Evolutionary conservation across 2,797 vertebrate species (phyloP).

Genomic region (Epinephelus coioides): DNA sequence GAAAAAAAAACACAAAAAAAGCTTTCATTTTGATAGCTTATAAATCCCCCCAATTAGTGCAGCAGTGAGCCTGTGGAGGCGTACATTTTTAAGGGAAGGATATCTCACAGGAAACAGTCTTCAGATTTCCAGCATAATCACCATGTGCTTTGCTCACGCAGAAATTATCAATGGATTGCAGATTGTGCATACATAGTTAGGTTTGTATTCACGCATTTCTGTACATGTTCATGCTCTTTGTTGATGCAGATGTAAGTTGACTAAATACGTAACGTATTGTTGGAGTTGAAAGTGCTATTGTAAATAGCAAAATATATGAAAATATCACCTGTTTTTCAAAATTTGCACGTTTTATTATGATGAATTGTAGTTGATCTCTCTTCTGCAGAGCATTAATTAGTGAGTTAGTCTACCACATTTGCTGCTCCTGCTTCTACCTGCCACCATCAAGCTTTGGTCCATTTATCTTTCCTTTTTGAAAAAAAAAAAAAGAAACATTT

Average conservation of each 20-base stretch:
- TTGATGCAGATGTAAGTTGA: constrained; percentile 28
- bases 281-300: constrained; percentile 13
- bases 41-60: constrained; percentile 60
- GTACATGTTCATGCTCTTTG: constrained; percentile 3
- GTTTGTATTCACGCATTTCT: constrained; percentile 1
- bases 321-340: constrained; percentile 31
- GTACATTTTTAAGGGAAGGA: constrained; percentile 21
- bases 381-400: constrained; percentile 44
- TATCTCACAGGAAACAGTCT: constrained; percentile 36
- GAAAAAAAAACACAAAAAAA: background rate
- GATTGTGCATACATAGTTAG: constrained; percentile 4
- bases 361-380: constrained; percentile 23
- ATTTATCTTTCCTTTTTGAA: constrained; percentile 4
- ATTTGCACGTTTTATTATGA: constrained; percentile 53
- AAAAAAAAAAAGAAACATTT: background rate
- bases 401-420: constrained; percentile 22
- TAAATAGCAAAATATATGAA: constrained; percentile 29
- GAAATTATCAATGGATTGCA: constrained; percentile 36
- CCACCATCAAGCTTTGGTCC: constrained; percentile 11
- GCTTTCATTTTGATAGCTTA: constrained; percentile 39
- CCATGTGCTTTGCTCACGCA: constrained; percentile 13
- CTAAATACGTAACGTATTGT: constrained; percentile 17
- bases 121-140: constrained; percentile 55
- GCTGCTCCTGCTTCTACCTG: constrained; percentile 26
- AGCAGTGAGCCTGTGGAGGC: constrained; percentile 26